Base-by-base conservation (phyloP, 2,797 vertebrate species). In the Anableps anableps region DNA sequence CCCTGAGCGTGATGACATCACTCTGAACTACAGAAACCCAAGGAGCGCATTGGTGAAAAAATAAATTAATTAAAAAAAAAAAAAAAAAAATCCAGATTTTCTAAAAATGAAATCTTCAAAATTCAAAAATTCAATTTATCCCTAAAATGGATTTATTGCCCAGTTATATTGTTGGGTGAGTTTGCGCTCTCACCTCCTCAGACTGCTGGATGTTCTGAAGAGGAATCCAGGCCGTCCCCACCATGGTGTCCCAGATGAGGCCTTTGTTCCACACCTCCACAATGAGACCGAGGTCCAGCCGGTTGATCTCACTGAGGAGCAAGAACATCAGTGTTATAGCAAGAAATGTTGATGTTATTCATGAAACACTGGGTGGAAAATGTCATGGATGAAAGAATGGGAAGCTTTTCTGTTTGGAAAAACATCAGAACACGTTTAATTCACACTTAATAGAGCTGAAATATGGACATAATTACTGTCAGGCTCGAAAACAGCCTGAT, bases 191-290 rank as follows among this genome's bases (percentile, higher is more conserved):
- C 55, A 99, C 98, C 98, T 99, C 96, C 77, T 99, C 97, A 0
- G 98, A 98, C 47, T 99, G 97, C n/a, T 95, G 95, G 92, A 99
- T 94, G 71, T 94, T 96, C 88, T 96, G 96, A 75, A 99, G 94
- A 31, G 98, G 98, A 79, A 99, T 98, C 98, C 97, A 99, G 72
- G 97, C 92, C 0, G 97, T 99, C 41, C 99, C 99, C 88, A 99
- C 95, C 96, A 99, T 97, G 17, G 98, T 99, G 95, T 99, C 98
- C 98, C 98, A 99, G 89, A 99, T 99, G 80, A 99, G 96, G 31
- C 99, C 99, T 95, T 99, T 99, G 96, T 99, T 98, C 99, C 99
- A 99, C 53, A 99, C 97, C 91, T 99, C 99, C 84, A 99, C 97
- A 55, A 97, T 97, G 41, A 99, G 96, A 74, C 99, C 97, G 41